phyloP scores from a whole-genome alignment of 2,797 vertebrate species.

The Pyrocephalus nanus region DNA sequence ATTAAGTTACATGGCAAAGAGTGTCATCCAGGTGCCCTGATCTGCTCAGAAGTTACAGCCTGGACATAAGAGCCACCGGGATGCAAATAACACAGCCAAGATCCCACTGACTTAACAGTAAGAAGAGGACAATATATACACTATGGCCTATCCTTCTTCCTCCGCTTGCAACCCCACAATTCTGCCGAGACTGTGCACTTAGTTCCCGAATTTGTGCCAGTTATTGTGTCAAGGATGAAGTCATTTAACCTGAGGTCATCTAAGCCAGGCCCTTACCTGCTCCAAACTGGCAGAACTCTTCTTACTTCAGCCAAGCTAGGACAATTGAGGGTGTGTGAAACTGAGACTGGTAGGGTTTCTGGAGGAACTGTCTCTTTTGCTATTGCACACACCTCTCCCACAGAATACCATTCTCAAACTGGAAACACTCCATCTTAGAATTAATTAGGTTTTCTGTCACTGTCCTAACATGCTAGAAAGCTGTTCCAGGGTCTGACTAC shows the following conservation, averaged over 20 bases:
- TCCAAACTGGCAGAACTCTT: not conserved
- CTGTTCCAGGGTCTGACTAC: not conserved
- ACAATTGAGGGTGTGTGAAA: not conserved
- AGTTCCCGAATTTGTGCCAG: not conserved
- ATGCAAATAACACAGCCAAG: not conserved
- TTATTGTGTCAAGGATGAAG: not conserved
- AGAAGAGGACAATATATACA: not conserved
- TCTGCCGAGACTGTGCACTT: not conserved
- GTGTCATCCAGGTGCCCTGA: not conserved
- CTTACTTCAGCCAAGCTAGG: not conserved
- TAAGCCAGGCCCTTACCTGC: not conserved
- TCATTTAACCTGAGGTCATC: not conserved
- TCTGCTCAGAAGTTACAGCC: not conserved
- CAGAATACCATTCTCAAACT: not conserved
- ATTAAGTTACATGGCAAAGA: not conserved
- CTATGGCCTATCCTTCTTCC: not conserved
- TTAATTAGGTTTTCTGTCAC: not conserved
- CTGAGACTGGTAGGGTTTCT: accelerated
- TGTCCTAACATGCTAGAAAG: not conserved
- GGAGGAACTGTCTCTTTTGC: not conserved
- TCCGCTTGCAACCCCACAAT: not conserved
- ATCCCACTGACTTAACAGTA: not conserved
- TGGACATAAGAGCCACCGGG: not conserved
- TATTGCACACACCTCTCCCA: not conserved
- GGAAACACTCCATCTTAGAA: not conserved